phyloP scores from a whole-genome alignment of 1,140 invertebrate species.

The Eulimnadia texana region DNA sequence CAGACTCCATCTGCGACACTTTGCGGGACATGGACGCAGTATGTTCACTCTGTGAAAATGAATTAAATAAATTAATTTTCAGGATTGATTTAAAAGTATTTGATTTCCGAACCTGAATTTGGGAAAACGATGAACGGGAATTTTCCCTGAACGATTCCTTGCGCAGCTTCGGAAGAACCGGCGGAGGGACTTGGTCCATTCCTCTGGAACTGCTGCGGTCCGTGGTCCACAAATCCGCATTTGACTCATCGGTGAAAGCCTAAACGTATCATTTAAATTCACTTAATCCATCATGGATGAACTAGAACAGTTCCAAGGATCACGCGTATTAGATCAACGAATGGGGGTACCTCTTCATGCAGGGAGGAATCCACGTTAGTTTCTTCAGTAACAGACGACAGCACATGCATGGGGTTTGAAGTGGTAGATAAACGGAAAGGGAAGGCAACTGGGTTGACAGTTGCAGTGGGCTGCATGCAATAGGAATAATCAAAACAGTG shows the following conservation, averaged over 20 bases:
- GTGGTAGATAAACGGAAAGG: background rate
- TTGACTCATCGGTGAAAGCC: background rate
- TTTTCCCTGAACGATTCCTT: background rate
- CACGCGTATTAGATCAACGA: background rate
- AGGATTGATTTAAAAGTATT: too few species aligned
- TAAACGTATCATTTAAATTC: too few species aligned
- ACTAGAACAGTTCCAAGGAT: too few species aligned
- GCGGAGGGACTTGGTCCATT: conserved; percentile 13
- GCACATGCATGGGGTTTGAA: background rate
- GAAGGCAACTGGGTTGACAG: background rate
- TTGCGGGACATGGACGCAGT: too few species aligned
- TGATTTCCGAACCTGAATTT: too few species aligned
- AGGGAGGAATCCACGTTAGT: background rate
- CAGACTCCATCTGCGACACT: too few species aligned
- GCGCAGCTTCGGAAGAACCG: conserved; percentile 13
- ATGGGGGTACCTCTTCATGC: background rate
- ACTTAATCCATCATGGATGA: too few species aligned
- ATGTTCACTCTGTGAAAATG: too few species aligned
- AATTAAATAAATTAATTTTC: too few species aligned
- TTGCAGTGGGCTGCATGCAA: background rate
- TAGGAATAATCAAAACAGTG: background rate
- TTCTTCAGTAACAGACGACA: background rate
- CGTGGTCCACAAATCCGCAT: background rate
- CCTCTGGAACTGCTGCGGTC: conserved; percentile 18
- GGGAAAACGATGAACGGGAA: conserved; percentile 5